Percentiles rank a stretch among this genome's conserved stretches.
Conservation (phyloP, 2,797 vertebrate genomes). For the Agapornis canus region DNA sequence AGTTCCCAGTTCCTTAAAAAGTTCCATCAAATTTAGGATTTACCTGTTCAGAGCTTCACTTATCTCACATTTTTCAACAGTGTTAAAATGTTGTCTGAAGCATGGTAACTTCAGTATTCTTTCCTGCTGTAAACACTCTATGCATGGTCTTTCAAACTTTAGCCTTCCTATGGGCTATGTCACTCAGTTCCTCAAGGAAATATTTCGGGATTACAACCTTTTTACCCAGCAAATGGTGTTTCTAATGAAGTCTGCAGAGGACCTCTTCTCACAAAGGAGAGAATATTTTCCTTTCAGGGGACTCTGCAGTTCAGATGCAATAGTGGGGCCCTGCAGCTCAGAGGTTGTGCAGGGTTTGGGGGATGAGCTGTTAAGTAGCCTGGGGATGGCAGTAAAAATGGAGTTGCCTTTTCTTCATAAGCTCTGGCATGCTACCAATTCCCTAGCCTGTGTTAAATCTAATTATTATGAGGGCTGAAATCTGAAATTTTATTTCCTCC, state of each 20-base stretch:
- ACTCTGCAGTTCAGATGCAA: background rate
- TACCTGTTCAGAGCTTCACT: background rate
- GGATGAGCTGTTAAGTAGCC: background rate
- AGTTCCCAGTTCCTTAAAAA: background rate
- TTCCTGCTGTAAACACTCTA: background rate
- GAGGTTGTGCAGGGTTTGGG: background rate
- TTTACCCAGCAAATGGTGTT: background rate
- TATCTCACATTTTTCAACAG: background rate
- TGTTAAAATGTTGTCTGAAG: background rate
- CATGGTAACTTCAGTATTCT: background rate
- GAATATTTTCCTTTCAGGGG: background rate
- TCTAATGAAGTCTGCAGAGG: background rate
- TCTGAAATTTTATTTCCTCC: background rate
- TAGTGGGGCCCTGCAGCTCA: background rate
- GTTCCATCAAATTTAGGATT: background rate
- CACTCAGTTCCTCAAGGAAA: background rate
- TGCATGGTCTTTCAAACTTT: fast-evolving
- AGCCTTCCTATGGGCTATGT: background rate
- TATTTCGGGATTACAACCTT: background rate
- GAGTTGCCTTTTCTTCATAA: background rate
- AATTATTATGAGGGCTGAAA: background rate
- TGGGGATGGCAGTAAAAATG: background rate
- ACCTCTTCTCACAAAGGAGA: background rate
- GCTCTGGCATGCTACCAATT: background rate
- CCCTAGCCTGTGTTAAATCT: background rate